A percentile compares a stretch with the other conserved stretches of the same genome.
Evolutionary conservation across 2,113 vertebrate species (phyloP).

Genomic region (Psilopogon haemacephalus): DNA sequence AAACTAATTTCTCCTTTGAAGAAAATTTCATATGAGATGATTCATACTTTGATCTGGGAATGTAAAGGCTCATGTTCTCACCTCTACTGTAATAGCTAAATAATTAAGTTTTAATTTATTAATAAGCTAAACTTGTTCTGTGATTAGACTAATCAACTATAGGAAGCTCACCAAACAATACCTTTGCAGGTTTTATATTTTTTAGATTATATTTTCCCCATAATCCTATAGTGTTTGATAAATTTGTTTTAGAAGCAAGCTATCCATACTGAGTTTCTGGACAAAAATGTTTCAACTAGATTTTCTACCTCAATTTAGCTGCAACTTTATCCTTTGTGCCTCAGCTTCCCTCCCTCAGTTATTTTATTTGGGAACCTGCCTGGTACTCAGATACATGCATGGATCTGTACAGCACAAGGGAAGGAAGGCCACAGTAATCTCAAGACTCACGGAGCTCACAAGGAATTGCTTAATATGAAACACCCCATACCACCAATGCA

Average conservation of each 20-base stretch:
- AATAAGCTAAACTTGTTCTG: neutral
- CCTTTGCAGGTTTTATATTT: neutral
- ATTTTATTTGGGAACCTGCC: neutral
- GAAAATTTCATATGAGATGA: neutral
- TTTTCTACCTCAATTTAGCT: neutral
- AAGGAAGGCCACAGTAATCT: neutral
- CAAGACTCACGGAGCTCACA: no score
- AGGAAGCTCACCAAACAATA: neutral
- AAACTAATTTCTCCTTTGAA: neutral
- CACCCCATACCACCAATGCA: neutral
- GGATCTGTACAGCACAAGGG: neutral
- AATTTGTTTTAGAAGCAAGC: neutral
- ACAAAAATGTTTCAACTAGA: neutral
- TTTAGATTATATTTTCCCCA: neutral
- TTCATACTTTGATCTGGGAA: neutral
- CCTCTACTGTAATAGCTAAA: neutral
- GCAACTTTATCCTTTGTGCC: neutral
- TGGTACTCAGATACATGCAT: neutral
- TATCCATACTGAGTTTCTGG: neutral
- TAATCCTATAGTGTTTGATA: neutral
- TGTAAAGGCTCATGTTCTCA: neutral
- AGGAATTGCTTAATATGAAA: neutral
- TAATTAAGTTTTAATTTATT: neutral
- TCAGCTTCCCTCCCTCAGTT: neutral
- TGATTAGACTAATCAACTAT: neutral